phyloP scores from a whole-genome alignment of 2,888 invertebrate genomes.

The Epirrhoe tristata region DNA sequence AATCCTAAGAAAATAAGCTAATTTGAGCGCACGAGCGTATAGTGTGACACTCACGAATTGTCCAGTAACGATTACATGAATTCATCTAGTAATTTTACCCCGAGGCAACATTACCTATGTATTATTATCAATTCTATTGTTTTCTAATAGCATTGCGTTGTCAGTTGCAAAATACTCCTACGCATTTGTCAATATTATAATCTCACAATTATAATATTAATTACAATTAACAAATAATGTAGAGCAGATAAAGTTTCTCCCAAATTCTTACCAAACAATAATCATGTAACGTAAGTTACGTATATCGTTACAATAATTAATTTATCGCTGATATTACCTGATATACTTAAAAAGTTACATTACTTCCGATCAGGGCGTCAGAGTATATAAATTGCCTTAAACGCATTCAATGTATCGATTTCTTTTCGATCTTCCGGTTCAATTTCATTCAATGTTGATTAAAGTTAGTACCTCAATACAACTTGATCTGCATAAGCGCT shows the following conservation, averaged over 20 bases:
- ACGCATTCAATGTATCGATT: conserved; percentile 65
- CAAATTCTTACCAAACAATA: conserved; percentile 11
- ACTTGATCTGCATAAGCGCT: conserved; percentile 48
- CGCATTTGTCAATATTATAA: conserved; percentile 11
- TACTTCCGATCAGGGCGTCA: conserved; percentile 50
- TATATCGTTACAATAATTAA: conserved; percentile 50
- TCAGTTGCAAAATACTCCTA: conserved; percentile 16
- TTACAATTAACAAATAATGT: conserved; percentile 1
- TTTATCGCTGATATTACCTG: conserved; percentile 48
- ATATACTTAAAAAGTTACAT: conserved; percentile 12
- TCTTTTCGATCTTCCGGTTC: conserved; percentile 74
- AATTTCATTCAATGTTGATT: conserved; percentile 66
- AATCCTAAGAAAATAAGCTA: conserved; percentile 52
- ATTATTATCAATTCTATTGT: conserved; percentile 61
- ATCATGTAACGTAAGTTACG: conserved; percentile 31
- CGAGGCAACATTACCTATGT: conserved; percentile 49
- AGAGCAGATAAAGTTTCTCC: conserved; percentile 16
- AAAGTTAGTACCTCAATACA: conserved; percentile 56
- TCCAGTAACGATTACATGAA: conserved; percentile 61
- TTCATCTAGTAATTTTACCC: conserved; percentile 63
- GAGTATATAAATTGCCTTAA: conserved; percentile 62
- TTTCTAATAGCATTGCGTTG: conserved; percentile 52
- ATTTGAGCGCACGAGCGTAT: conserved; percentile 75
- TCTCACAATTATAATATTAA: background rate
- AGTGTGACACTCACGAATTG: conserved; percentile 71